These are phyloP conservation scores for Eumerus sabulonum DNA, from an alignment of 2,888 invertebrate genomes.

Conservation along the genomic window DNA sequence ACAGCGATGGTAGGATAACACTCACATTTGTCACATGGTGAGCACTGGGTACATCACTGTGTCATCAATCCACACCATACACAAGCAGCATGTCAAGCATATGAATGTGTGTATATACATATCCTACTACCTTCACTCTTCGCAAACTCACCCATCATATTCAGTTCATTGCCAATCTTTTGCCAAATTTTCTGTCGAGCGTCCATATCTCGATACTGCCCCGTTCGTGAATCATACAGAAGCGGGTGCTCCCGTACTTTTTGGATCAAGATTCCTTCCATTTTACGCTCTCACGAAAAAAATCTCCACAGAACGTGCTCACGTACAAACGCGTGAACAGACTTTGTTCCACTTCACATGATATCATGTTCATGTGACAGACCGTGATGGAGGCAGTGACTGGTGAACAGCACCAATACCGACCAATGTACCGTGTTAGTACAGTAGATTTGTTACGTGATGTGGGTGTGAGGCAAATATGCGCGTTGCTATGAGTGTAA, in stretches of 20 bases:
- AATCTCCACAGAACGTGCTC: background rate
- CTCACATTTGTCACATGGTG: no score
- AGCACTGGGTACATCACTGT: no score
- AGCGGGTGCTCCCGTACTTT: constrained; percentile 35
- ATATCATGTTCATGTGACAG: constrained; percentile 24
- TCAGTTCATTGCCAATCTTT: constrained; percentile 46
- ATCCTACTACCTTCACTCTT: no score
- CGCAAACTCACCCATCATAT: constrained; percentile 29
- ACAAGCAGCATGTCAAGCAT: no score
- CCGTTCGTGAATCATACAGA: constrained; percentile 27
- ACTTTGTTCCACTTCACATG: constrained; percentile 37
- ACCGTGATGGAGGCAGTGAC: no score
- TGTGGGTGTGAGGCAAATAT: constrained; percentile 9
- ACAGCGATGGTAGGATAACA: no score
- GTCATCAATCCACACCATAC: no score
- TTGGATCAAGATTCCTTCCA: constrained; percentile 34
- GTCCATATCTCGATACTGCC: constrained; percentile 41
- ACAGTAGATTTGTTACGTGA: no score
- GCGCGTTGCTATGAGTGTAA: constrained; percentile 22
- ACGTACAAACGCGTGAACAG: background rate
- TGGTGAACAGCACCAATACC: no score
- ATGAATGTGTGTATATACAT: no score
- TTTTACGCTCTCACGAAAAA: background rate
- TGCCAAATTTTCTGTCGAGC: constrained; percentile 40
- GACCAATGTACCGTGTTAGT: no score